Percentiles rank a stretch among this genome's conserved stretches.
Evolutionary conservation across 2,888 invertebrate species (phyloP).

Genomic region (Cephus nigrinus): DNA sequence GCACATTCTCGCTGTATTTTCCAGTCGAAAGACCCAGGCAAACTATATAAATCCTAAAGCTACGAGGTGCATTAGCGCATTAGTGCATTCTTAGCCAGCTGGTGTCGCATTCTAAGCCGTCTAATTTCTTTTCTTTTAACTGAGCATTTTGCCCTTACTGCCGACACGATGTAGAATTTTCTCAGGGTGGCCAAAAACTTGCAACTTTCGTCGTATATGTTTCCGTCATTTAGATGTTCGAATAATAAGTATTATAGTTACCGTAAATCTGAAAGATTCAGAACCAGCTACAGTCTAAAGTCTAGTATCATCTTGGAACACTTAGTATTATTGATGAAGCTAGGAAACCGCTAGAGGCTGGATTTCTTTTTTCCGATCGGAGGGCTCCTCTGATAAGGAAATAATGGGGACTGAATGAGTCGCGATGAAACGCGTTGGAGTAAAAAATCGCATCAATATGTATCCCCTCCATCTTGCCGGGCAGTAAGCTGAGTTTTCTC

Average conservation of each 20-base stretch:
- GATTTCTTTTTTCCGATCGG: too few species aligned
- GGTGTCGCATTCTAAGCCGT: conserved; percentile 43
- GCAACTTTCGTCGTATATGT: too few species aligned
- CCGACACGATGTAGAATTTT: too few species aligned
- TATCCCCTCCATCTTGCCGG: neutral
- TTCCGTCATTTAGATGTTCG: too few species aligned
- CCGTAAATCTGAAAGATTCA: too few species aligned
- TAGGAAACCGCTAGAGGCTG: too few species aligned
- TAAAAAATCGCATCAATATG: conserved; percentile 2
- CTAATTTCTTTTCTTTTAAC: conserved; percentile 42
- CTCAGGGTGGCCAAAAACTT: too few species aligned
- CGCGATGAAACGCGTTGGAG: conserved; percentile 1
- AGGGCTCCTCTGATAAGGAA: neutral
- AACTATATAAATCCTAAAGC: conserved; percentile 43
- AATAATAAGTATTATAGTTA: too few species aligned
- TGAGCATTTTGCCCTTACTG: conserved; percentile 20
- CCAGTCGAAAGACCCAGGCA: conserved; percentile 10
- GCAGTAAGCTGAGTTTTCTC: neutral
- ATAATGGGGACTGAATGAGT: neutral
- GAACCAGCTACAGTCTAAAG: too few species aligned
- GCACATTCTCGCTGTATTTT: conserved; percentile 51
- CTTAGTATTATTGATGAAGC: too few species aligned
- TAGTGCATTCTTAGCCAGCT: conserved; percentile 51
- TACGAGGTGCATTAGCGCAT: conserved; percentile 59
- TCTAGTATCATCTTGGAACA: too few species aligned